Evolutionary conservation across 2,888 invertebrate species (phyloP), one percentile per base, ranked within the genome.

Genomic region (Hetaerina titia): DNA sequence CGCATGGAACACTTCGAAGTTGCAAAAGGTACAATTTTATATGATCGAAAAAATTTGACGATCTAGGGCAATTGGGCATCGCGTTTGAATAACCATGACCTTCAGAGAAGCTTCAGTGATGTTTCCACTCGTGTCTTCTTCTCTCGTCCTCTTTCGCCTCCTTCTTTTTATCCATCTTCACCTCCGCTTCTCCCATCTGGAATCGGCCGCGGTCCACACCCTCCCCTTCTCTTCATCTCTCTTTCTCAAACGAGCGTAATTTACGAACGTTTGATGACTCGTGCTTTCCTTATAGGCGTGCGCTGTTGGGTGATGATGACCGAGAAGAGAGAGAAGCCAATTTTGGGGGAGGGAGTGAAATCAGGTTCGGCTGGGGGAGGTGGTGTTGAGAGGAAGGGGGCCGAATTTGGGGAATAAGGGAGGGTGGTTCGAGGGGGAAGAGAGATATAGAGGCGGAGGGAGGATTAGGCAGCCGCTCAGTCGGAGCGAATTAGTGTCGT

Each of bases 231-330:
- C 19, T 22, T 15, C 89, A 6, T 57, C n/a, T n/a, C 57, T 22
- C 58, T 22, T 58, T 6, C 64, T 45, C 90, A 90, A 90, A 90
- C 64, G 64, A 90, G 90, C 90, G 90, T 63, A 90, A 90, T 90
- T 90, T 90, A 90, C 90, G 90, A 64, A 64, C 64, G 90, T 58
- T 90, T 90, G 90, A 90, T 90, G 90, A 90, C 90, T 89, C 89
- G 89, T 89, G 89, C 57, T 89, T 58, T 89, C 89, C 90, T 64
- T 45, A 17, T 64, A 90, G 90, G 63, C 90, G 45, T 25, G 31
- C 19, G 64, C 31, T 81, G 81, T 81, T 81, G 31, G 81, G 81
- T 25, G 81, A 31, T 31, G 81, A 81, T 81, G 81, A 31, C n/a
- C 31, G 31, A 2, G 58, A 57, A 88, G 89, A 15, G n/a, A 19